phyloP scores from a whole-genome alignment of 2,797 vertebrate genomes.

The Platalea minor region DNA sequence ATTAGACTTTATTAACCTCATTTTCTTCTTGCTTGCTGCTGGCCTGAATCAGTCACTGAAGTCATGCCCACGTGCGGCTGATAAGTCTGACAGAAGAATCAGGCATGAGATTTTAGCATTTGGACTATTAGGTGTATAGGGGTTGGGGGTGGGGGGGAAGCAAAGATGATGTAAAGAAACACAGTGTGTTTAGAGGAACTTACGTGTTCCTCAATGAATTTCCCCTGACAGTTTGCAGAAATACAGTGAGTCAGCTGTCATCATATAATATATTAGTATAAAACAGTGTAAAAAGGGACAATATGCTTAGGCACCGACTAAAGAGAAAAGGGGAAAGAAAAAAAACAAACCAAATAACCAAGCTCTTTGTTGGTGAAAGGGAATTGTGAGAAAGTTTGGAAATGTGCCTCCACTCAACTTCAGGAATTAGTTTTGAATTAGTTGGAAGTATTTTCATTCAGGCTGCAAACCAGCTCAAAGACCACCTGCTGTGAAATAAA shows the following conservation, averaged over 20 bases:
- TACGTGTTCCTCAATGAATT: conserved; percentile 40
- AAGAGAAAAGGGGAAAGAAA: conserved; percentile 4
- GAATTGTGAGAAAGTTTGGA: conserved; percentile 54
- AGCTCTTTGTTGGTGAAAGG: conserved; percentile 55
- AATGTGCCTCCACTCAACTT: conserved; percentile 65
- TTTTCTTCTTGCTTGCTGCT: not conserved
- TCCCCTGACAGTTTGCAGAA: conserved; percentile 59
- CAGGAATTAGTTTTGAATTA: conserved; percentile 73
- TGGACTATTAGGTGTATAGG: not conserved
- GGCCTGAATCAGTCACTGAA: not conserved
- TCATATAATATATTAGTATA: conserved; percentile 61
- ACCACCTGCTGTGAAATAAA: conserved; percentile 78
- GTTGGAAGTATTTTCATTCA: conserved; percentile 62
- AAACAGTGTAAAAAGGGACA: conserved; percentile 67
- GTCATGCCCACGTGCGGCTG: not conserved
- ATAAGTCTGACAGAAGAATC: not conserved
- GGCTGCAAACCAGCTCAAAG: conserved; percentile 64
- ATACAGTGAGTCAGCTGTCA: conserved; percentile 68
- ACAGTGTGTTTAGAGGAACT: conserved; percentile 28
- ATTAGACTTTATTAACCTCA: not conserved
- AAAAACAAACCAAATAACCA: not conserved
- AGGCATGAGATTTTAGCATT: not conserved
- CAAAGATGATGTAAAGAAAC: conserved; percentile 9
- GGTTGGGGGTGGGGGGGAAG: fast-evolving
- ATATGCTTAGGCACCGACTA: conserved; percentile 52